phyloP scores from a whole-genome alignment of 2,797 vertebrate species.

The Myripristis jacobus region DNA sequence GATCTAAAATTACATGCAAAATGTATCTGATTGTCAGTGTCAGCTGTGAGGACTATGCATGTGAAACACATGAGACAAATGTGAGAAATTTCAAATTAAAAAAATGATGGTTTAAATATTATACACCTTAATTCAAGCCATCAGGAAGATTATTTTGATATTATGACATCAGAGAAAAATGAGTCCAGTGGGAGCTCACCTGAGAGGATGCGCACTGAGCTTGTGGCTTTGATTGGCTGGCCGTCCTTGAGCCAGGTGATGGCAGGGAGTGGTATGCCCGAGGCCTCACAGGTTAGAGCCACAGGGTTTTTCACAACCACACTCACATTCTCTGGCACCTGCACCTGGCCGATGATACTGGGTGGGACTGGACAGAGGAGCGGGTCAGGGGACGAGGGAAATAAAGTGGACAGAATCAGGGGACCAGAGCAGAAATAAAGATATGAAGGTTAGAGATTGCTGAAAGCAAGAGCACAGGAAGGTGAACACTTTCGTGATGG shows the following conservation, averaged over 20 bases:
- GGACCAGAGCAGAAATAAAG: background rate
- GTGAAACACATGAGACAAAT: no score
- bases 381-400: background rate
- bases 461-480: background rate
- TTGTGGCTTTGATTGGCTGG: constrained; percentile 82
- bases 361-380: constrained; percentile 85
- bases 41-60: background rate
- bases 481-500: no score
- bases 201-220: constrained; percentile 88
- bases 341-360: constrained; percentile 84
- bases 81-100: no score
- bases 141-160: background rate
- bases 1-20: background rate
- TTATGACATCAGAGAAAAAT: background rate
- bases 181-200: constrained; percentile 79
- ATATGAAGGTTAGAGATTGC: background rate
- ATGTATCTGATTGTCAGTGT: background rate
- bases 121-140: background rate
- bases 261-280: constrained; percentile 92
- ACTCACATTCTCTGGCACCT: constrained; percentile 89
- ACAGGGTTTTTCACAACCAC: constrained; percentile 92
- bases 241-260: constrained; percentile 94
- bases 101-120: no score
- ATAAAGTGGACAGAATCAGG: no score
- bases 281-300: constrained; percentile 91